These are phyloP conservation scores for Callionymus lyra DNA, from an alignment of 2,113 vertebrate species.

Conservation along the genomic window DNA sequence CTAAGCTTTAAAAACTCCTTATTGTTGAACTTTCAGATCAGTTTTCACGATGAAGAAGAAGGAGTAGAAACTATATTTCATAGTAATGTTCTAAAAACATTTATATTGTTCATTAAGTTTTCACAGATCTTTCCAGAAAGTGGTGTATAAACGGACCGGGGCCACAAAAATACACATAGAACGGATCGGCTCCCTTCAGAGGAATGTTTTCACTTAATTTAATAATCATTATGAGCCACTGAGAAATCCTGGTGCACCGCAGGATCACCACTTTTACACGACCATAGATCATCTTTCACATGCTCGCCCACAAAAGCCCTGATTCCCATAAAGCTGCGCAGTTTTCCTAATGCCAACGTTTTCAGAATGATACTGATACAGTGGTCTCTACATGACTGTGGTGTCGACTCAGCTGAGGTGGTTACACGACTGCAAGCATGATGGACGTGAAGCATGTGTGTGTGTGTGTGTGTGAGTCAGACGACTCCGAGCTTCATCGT, in stretches of 20 bases:
- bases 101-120: too few relatives aligned
- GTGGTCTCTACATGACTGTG: conserved; percentile 12
- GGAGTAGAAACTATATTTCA: too few relatives aligned
- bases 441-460: conserved; percentile 2
- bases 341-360: too few relatives aligned
- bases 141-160: too few relatives aligned
- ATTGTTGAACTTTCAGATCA: too few relatives aligned
- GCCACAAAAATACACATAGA: too few relatives aligned
- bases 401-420: too few relatives aligned
- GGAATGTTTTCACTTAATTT: conserved; percentile 16
- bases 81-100: too few relatives aligned
- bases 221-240: conserved; percentile 26
- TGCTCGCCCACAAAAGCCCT: conserved; percentile 7
- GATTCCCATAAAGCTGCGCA: conserved; percentile 2
- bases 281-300: conserved; percentile 8
- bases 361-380: conserved; percentile 3
- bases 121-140: too few relatives aligned
- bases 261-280: conserved; percentile 12
- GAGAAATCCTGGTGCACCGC: conserved; percentile 4
- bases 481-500: conserved; percentile 7
- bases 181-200: not conserved
- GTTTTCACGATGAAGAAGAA: too few relatives aligned
- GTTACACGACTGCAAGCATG: too few relatives aligned
- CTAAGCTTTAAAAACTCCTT: too few relatives aligned
- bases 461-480: conserved; percentile 2